A percentile compares a stretch with the other conserved stretches of the same genome.
Evolutionary conservation across 2,113 vertebrate genomes (phyloP).

Genomic region (Marmota monax): DNA sequence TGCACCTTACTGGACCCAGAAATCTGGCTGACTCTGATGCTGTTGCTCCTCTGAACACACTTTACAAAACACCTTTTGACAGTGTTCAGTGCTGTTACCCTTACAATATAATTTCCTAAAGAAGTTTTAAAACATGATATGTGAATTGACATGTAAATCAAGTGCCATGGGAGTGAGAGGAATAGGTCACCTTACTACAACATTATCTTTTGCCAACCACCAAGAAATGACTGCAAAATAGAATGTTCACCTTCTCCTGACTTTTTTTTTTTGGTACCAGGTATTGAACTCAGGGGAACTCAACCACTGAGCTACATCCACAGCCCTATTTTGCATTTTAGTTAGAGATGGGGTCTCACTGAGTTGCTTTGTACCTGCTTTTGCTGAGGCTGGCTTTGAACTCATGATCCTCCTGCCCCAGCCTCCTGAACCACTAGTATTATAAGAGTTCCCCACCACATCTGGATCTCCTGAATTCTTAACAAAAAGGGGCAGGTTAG

Average conservation of each 20-base stretch:
- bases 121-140: neutral
- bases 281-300: too few species aligned
- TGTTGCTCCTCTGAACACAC: neutral
- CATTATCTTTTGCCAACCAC: neutral
- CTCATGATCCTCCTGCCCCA: too few species aligned
- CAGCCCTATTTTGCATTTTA: too few species aligned
- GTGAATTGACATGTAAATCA: neutral
- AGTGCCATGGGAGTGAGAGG: neutral
- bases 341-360: too few species aligned
- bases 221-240: neutral
- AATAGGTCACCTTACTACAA: slow-evolving; percentile 7
- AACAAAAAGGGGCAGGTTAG: neutral
- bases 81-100: neutral
- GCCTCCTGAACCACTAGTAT: too few species aligned
- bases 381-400: too few species aligned
- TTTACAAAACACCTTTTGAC: neutral
- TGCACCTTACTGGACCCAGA: too few species aligned
- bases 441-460: too few species aligned
- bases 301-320: too few species aligned
- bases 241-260: neutral
- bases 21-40: neutral
- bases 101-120: neutral
- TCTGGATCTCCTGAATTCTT: neutral
- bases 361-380: too few species aligned
- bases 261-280: too few species aligned